Base-by-base conservation (phyloP, 2,113 vertebrate genomes). In the Dolichallabes microphthalmus region DNA sequence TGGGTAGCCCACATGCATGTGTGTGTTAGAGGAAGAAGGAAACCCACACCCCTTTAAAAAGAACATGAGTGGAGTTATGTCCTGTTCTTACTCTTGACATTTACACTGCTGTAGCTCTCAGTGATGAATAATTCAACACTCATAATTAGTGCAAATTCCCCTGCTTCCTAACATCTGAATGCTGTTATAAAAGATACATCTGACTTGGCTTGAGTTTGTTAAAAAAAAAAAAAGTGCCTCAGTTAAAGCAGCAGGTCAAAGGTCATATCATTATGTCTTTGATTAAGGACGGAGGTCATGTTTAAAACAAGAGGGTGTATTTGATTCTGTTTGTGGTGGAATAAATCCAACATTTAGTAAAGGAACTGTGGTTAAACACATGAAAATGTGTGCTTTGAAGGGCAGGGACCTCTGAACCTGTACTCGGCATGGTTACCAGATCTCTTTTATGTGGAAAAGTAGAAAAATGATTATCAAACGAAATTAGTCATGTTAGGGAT, bases 51-150 rank as follows among this genome's bases (percentile, higher is more conserved):
- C 53, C 8, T 61, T 45, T 39, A 53, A 74, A 27, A 60, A 69
- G 61, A 60, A 55, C 69, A 55, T 50, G 68, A 74, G 57, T 20
- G 11, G 32, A 50, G 55, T 20, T 61, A 32, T 13, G 10, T 55
- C 27, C 50, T 55, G 63, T 52, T 82, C 11, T 53, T 61, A 11
- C 13, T 82, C 63, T 68, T 68, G 64, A 82, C 63, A 82, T 68
- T 82, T 82, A 27, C 45, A 22, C 45, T 68, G 22, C 19, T 55
- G n/a, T 75, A 30, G 58, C 30, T 58, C 55, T 74, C 32, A 52
- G 58, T 30, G 57, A 74, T 74, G 68, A 75, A 83, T 83, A 75
- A 83, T 75, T 83, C 69, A 83, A 15, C 3, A 5, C 69, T 52
- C 35, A 74, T 63, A 52, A 83, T 74, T 83, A 83, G 35, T 63